phyloP scores from a whole-genome alignment of 2,113 vertebrate genomes.

The Cichladusa arquata region DNA sequence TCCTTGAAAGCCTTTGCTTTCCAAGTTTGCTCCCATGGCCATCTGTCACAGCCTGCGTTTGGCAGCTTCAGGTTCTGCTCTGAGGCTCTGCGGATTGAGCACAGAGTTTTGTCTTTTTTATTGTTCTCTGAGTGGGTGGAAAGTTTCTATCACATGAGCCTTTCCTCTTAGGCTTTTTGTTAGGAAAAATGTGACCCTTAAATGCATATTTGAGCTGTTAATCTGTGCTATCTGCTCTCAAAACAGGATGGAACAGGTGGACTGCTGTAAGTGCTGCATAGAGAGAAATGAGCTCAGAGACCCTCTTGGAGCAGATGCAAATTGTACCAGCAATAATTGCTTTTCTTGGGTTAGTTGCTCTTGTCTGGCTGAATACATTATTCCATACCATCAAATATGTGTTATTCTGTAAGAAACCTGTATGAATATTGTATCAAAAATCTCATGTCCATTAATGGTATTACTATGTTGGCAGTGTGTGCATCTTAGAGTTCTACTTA shows the following conservation, averaged over 20 bases:
- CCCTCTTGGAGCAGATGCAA: background rate
- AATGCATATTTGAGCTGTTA: background rate
- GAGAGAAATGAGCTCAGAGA: constrained; percentile 11
- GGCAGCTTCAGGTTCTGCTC: constrained; percentile 43
- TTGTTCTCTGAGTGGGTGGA: background rate
- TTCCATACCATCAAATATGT: background rate
- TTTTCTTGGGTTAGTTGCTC: background rate
- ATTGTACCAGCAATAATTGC: background rate
- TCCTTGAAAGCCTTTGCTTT: constrained; percentile 57
- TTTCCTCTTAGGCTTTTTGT: constrained; percentile 28
- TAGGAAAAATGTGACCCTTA: background rate
- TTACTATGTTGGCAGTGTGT: background rate
- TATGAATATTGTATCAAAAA: background rate
- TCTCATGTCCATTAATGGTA: background rate
- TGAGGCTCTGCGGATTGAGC: background rate
- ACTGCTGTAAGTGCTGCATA: background rate
- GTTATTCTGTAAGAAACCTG: background rate
- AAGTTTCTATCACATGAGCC: background rate
- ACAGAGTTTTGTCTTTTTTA: background rate
- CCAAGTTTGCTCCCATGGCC: constrained; percentile 48
- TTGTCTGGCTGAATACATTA: background rate
- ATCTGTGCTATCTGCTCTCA: background rate
- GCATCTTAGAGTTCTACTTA: background rate
- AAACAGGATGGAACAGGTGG: background rate
- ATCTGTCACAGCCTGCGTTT: constrained; percentile 36